phyloP scores from a whole-genome alignment of 2,797 vertebrate genomes.

The Chromobotia macracanthus region DNA sequence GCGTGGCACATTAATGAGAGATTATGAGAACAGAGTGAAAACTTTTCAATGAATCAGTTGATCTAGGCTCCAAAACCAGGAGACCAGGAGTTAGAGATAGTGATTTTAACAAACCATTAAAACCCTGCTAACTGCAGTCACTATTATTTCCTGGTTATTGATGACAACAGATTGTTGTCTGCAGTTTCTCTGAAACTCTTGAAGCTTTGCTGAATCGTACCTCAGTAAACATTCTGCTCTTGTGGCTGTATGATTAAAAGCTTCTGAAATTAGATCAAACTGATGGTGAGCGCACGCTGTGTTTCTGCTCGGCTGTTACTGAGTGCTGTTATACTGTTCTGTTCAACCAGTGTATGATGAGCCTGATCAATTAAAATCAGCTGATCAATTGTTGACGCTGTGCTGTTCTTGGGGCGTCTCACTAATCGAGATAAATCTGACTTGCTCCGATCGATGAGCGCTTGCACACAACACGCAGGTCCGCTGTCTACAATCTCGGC shows the following conservation, averaged over 20 bases:
- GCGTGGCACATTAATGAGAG: too few relatives aligned
- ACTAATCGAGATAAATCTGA: conserved; percentile 38
- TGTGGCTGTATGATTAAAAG: conserved; percentile 40
- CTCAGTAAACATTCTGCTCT: conserved; percentile 1
- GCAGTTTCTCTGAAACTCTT: conserved; percentile 6
- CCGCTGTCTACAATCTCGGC: conserved; percentile 9
- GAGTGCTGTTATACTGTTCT: conserved; percentile 18
- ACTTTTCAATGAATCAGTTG: too few relatives aligned
- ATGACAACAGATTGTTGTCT: background rate
- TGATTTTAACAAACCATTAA: too few relatives aligned
- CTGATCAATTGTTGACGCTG: conserved; percentile 38
- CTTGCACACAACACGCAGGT: conserved; percentile 31
- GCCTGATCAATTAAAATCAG: conserved; percentile 29
- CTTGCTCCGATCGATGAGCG: conserved; percentile 19
- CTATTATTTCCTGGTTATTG: background rate
- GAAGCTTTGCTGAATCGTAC: conserved; percentile 23
- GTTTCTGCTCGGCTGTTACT: background rate
- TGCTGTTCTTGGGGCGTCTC: conserved; percentile 1
- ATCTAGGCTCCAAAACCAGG: too few relatives aligned
- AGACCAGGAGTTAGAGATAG: too few relatives aligned
- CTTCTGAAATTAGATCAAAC: conserved; percentile 43
- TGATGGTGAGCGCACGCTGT: background rate
- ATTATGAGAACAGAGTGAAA: too few relatives aligned
- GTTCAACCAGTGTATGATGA: conserved; percentile 25
- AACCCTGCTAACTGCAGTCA: too few relatives aligned